phyloP scores from a whole-genome alignment of 2,888 invertebrate species.

The Abscondita cerata region DNA sequence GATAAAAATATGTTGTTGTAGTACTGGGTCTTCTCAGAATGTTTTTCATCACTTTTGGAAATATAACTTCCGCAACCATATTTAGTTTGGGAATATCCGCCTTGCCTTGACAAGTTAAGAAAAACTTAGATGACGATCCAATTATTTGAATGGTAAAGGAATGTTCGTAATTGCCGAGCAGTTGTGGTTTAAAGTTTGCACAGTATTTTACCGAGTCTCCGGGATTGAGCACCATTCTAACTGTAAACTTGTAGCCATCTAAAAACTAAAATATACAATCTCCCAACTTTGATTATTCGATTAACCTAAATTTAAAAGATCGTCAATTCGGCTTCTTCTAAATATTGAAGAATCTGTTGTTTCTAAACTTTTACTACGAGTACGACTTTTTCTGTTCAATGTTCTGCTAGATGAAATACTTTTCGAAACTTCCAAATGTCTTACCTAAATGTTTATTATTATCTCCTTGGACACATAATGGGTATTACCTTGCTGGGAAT shows the following conservation, averaged over 20 bases:
- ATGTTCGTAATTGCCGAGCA: constrained; percentile 45
- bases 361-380: too few relatives aligned
- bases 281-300: too few relatives aligned
- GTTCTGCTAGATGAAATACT: too few relatives aligned
- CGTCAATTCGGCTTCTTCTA: too few relatives aligned
- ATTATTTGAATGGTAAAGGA: constrained; percentile 48
- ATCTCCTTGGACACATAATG: too few relatives aligned
- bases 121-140: constrained; percentile 42
- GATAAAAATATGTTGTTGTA: constrained; percentile 45
- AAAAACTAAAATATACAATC: background rate
- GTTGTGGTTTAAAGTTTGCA: constrained; percentile 47
- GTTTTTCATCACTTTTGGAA: constrained; percentile 43
- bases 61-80: constrained; percentile 47
- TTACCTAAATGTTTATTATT: too few relatives aligned
- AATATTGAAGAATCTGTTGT: too few relatives aligned
- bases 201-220: constrained; percentile 37
- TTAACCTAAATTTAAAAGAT: too few relatives aligned
- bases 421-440: too few relatives aligned
- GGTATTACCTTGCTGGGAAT: too few relatives aligned
- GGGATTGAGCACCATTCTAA: constrained; percentile 40
- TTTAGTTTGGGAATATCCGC: constrained; percentile 53
- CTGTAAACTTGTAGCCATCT: constrained; percentile 22
- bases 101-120: constrained; percentile 46
- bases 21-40: constrained; percentile 37
- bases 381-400: too few relatives aligned